Conservation (phyloP, 2,113 vertebrate genomes). For the Colius striatus region DNA sequence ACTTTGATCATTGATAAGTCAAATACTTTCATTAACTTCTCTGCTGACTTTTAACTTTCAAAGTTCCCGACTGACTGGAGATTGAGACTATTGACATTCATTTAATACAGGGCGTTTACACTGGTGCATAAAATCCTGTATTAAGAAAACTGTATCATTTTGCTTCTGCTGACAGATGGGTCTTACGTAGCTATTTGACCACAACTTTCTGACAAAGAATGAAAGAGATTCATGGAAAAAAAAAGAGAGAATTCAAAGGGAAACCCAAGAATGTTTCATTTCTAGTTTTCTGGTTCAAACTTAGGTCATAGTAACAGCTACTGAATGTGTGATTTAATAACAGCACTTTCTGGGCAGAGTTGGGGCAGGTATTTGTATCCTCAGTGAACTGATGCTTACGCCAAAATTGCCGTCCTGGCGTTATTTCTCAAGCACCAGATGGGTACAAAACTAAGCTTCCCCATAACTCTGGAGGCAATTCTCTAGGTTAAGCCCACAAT, state of each 20-base stretch:
- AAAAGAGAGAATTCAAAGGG: slow-evolving; percentile 34
- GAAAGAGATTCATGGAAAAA: slow-evolving; percentile 19
- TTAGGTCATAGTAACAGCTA: slow-evolving; percentile 30
- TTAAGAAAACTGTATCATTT: slow-evolving; percentile 61
- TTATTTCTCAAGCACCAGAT: background rate
- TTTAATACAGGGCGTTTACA: background rate
- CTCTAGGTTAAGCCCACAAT: background rate
- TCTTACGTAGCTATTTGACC: background rate
- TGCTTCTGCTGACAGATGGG: slow-evolving; percentile 55
- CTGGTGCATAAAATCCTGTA: background rate
- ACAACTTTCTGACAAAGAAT: slow-evolving; percentile 53
- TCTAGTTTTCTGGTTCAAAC: slow-evolving; percentile 66
- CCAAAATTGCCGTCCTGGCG: background rate
- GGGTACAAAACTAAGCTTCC: background rate
- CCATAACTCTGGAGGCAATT: background rate
- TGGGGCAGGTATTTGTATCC: background rate
- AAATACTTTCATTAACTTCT: slow-evolving; percentile 60
- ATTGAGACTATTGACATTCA: slow-evolving; percentile 28
- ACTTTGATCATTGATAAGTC: slow-evolving; percentile 57
- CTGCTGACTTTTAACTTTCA: slow-evolving; percentile 47
- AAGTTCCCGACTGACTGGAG: slow-evolving; percentile 8
- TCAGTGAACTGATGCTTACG: background rate
- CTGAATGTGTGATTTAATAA: slow-evolving; percentile 28
- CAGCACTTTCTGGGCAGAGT: background rate
- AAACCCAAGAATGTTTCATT: slow-evolving; percentile 61